phyloP scores from a whole-genome alignment of 2,113 vertebrate species.

The Tachysurus fulvidraco region DNA sequence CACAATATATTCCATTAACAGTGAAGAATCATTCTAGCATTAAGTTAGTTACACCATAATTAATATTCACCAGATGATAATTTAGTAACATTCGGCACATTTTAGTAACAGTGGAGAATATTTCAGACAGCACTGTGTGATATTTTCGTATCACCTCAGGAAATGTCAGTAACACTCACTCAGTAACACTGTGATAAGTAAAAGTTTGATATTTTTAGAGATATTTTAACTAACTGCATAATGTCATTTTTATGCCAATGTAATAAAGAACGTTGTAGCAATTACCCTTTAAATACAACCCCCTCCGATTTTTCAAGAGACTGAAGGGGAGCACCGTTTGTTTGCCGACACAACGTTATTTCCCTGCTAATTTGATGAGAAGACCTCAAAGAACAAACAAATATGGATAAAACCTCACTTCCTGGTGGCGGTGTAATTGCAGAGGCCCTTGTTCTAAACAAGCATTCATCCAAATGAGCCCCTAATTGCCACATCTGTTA shows the following conservation, averaged over 20 bases:
- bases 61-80: too few species aligned
- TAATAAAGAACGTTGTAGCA: background rate
- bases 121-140: background rate
- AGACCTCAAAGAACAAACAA: constrained; percentile 55
- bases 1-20: background rate
- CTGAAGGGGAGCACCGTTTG: constrained; percentile 20
- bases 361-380: constrained; percentile 56
- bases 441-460: constrained; percentile 77
- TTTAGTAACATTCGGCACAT: background rate
- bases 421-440: constrained; percentile 79
- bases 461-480: constrained; percentile 83
- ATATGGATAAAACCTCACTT: constrained; percentile 63
- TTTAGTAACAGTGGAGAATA: background rate
- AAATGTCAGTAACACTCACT: too few species aligned
- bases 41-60: too few species aligned
- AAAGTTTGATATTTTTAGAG: too few species aligned
- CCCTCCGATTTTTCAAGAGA: background rate
- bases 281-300: background rate
- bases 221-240: background rate
- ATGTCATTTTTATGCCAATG: background rate
- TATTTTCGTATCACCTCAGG: background rate
- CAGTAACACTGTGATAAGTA: too few species aligned
- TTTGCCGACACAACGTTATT: constrained; percentile 43
- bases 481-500: constrained; percentile 88
- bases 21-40: background rate